Evolutionary conservation across 2,888 invertebrate genomes (phyloP).

Genomic region (Rutpela maculata): DNA sequence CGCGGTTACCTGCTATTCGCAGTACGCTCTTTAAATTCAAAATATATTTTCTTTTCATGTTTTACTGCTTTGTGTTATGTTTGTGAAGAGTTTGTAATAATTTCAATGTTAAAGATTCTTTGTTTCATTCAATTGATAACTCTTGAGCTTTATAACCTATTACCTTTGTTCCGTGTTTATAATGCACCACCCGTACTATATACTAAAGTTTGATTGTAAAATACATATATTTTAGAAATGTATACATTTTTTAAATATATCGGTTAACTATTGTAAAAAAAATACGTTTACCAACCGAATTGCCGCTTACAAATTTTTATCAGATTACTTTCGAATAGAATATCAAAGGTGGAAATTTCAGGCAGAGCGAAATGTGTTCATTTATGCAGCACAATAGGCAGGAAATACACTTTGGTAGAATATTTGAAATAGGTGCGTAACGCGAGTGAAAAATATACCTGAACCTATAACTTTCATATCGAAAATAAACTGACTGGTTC

Average conservation of each 20-base stretch:
- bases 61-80: too few relatives aligned
- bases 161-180: too few relatives aligned
- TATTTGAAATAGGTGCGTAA: constrained; percentile 17
- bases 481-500: constrained; percentile 4
- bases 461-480: constrained; percentile 1
- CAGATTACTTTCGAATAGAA: constrained; percentile 12
- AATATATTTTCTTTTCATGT: too few relatives aligned
- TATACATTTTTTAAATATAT: neutral
- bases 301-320: constrained; percentile 8
- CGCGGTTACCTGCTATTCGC: too few relatives aligned
- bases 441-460: constrained; percentile 10
- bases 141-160: too few relatives aligned
- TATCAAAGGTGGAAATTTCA: constrained; percentile 17
- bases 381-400: constrained; percentile 16
- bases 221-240: too few relatives aligned
- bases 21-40: too few relatives aligned
- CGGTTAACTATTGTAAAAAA: neutral
- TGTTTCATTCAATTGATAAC: too few relatives aligned
- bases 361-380: neutral
- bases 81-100: too few relatives aligned
- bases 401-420: constrained; percentile 19
- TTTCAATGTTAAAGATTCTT: too few relatives aligned
- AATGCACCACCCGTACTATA: too few relatives aligned
- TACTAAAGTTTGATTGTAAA: too few relatives aligned
- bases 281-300: neutral